A percentile compares a stretch with the other conserved stretches of the same genome.
phyloP scores from a whole-genome alignment of 2,113 vertebrate genomes.

The Cebus imitator region DNA sequence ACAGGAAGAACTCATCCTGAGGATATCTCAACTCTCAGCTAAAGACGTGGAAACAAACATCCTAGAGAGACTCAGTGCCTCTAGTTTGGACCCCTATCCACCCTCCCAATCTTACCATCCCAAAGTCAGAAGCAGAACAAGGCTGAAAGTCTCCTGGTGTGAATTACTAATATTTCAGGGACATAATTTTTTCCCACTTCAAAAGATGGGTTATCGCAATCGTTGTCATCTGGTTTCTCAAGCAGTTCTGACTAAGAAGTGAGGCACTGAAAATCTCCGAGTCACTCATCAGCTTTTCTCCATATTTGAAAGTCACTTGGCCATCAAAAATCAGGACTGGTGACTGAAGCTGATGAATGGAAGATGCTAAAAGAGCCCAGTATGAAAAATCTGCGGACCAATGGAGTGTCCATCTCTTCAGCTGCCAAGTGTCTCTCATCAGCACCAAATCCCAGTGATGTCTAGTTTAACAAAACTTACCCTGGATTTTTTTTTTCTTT shows the following conservation, averaged over 20 bases:
- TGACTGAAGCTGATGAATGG: neutral
- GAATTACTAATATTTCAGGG: neutral
- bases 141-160: neutral
- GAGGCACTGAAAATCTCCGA: slow-evolving; percentile 7
- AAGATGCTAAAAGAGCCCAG: neutral
- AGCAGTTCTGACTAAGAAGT: neutral
- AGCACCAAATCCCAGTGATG: neutral
- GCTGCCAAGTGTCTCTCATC: neutral
- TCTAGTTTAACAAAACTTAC: neutral
- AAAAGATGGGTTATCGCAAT: neutral
- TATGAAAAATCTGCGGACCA: neutral
- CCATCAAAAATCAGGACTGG: neutral
- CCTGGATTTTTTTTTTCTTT: neutral
- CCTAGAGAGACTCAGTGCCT: neutral
- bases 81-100: neutral
- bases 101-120: neutral
- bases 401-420: neutral
- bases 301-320: neutral
- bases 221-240: neutral
- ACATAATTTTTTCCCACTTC: neutral
- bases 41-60: neutral
- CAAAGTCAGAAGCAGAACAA: neutral
- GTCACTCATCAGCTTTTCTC: neutral
- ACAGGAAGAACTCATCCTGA: neutral
- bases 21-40: neutral